Percentiles rank a stretch among this genome's conserved stretches.
Conservation (phyloP, 1,140 invertebrate species). For the Drosophila truncata region DNA sequence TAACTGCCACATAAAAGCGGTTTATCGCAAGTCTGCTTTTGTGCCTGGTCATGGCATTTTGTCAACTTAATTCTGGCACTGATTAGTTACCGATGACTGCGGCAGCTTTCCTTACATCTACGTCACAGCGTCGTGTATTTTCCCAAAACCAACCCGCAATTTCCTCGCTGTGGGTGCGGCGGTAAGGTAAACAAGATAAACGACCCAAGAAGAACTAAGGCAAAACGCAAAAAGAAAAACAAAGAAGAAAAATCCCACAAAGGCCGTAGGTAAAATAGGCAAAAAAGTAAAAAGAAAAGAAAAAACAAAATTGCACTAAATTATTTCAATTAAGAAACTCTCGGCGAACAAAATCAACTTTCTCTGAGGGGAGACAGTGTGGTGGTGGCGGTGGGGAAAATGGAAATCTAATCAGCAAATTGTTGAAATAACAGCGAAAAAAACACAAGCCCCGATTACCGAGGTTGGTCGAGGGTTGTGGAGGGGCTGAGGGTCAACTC, state of each 20-base stretch:
- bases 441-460: conserved; percentile 47
- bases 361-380: conserved; percentile 2
- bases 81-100: conserved; percentile 65
- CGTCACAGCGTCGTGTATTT: conserved; percentile 14
- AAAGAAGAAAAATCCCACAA: conserved; percentile 25
- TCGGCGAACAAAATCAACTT: conserved; percentile 38
- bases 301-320: conserved; percentile 42
- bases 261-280: conserved; percentile 45
- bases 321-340: conserved; percentile 65
- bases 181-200: conserved; percentile 60
- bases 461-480: background rate
- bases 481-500: conserved; percentile 15
- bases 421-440: conserved; percentile 77
- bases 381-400: conserved; percentile 17
- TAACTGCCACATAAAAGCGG: conserved; percentile 41
- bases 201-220: conserved; percentile 23
- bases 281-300: conserved; percentile 22
- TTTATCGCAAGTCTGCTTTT: conserved; percentile 38
- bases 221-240: conserved; percentile 16
- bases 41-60: conserved; percentile 62
- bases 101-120: conserved; percentile 29
- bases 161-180: conserved; percentile 30
- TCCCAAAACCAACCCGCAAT: background rate
- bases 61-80: conserved; percentile 56
- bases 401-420: conserved; percentile 79